These are phyloP conservation scores for Theretra japonica DNA, from an alignment of 2,888 invertebrate genomes.

Conservation along the genomic window DNA sequence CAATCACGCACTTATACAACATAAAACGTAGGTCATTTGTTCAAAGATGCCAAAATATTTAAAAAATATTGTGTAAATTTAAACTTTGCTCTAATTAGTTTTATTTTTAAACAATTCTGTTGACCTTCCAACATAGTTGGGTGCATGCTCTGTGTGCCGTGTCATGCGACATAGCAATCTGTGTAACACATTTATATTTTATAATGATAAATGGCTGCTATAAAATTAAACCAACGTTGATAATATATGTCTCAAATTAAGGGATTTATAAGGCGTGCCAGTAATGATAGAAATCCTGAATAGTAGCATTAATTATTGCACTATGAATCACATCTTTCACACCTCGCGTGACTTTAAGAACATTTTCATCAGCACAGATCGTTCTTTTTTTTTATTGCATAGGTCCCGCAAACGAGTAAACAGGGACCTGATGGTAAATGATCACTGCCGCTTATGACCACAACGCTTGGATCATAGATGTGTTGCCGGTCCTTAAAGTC, in stretches of 20 bases:
- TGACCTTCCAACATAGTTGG: neutral
- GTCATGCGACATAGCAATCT: neutral
- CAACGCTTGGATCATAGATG: too few species aligned
- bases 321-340: too few species aligned
- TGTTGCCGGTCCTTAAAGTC: too few species aligned
- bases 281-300: too few species aligned
- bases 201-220: neutral
- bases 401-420: too few species aligned
- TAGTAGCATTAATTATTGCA: too few species aligned
- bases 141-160: neutral
- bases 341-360: too few species aligned
- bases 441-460: too few species aligned
- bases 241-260: neutral
- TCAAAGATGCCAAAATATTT: constrained; percentile 11
- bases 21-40: neutral
- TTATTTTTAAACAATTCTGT: neutral
- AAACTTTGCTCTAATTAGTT: constrained; percentile 17
- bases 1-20: neutral
- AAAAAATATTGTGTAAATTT: neutral
- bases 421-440: too few species aligned
- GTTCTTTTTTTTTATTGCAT: too few species aligned
- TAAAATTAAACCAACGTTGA: neutral
- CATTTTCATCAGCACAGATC: too few species aligned
- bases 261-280: constrained; percentile 1
- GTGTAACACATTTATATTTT: neutral